Evolutionary conservation across 2,113 vertebrate species (phyloP).

Genomic region (Corvus hawaiiensis): DNA sequence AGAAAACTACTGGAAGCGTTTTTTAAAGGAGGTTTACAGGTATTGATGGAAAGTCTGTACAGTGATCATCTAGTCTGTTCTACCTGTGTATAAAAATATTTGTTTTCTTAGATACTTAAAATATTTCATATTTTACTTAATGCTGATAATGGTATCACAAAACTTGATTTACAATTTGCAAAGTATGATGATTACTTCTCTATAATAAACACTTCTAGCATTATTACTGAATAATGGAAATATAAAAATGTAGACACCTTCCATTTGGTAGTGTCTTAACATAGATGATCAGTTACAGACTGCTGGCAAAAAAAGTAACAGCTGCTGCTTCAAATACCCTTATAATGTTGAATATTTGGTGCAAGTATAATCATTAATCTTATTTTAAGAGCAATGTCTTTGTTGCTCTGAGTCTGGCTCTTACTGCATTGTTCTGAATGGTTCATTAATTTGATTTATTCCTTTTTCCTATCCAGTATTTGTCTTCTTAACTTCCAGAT

Average conservation of each 20-base stretch:
- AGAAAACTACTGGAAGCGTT: not conserved
- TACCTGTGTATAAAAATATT: not conserved
- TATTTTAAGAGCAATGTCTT: not conserved
- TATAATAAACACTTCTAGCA: not conserved
- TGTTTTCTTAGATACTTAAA: not conserved
- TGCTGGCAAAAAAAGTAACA: not conserved
- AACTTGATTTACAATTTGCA: not conserved
- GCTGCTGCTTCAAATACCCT: not conserved
- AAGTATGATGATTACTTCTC: not conserved
- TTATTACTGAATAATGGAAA: not conserved
- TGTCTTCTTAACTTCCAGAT: constrained; percentile 38
- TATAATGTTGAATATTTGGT: not conserved
- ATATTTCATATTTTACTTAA: not conserved
- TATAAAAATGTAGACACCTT: not conserved
- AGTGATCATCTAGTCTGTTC: not conserved
- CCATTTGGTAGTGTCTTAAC: not conserved
- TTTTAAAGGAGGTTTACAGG: constrained; percentile 46
- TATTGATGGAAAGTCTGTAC: constrained; percentile 4
- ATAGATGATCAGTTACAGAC: not conserved
- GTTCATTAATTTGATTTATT: not conserved
- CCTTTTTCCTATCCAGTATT: not conserved
- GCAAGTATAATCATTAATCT: not conserved
- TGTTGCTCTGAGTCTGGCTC: not conserved
- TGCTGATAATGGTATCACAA: not conserved
- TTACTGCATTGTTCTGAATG: not conserved